Base-by-base conservation (phyloP, 2,888 invertebrate species). In the Ernsta delagoae region DNA sequence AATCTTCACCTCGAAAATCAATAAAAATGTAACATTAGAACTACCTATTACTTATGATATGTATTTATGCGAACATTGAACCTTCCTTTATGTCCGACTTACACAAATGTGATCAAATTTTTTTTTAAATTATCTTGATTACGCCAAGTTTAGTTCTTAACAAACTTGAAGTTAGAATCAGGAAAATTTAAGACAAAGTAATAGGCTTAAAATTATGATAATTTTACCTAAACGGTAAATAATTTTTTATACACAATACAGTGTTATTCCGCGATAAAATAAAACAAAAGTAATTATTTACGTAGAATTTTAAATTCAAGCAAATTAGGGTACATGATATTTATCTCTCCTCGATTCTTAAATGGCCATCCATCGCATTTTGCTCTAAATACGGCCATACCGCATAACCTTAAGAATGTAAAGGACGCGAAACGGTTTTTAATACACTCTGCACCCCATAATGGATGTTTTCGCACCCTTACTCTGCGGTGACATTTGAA, bases 401-500 rank as follows among this genome's bases (percentile, higher is more conserved):
- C 82, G 83, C 83, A 88, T 88, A 91, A 91, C 92, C 89, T 91
- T 89, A 92, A 90, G 90, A 88, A 88, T 88, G 87, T 80, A 86
- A 88, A 89, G 87, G 84, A 88, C 83, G 84, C 85, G 82, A 86
- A 89, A 86, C 88, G 89, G 87, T 92, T 92, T 92, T 92, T 93
- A 92, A 93, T 91, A 90, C 85, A 89, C 85, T 85, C 83, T 78
- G 81, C 89, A 85, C 92, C 90, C 91, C 82, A 83, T 92, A 88
- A 91, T 92, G 90, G 89, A 81, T 84, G 83, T 88, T 87, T 89
- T 91, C 86, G 84, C 91, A 89, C 93, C 89, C 92, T 84, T 74
- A 79, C 81, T 82, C 83, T 88, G 92, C 84, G 92, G 91, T 93
- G 93, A 93, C 93, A 93, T 93, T 93, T 93, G 87, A 89, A 88